These are phyloP conservation scores for Athalia rosae DNA, from an alignment of 2,888 invertebrate genomes.

Conservation along the genomic window DNA sequence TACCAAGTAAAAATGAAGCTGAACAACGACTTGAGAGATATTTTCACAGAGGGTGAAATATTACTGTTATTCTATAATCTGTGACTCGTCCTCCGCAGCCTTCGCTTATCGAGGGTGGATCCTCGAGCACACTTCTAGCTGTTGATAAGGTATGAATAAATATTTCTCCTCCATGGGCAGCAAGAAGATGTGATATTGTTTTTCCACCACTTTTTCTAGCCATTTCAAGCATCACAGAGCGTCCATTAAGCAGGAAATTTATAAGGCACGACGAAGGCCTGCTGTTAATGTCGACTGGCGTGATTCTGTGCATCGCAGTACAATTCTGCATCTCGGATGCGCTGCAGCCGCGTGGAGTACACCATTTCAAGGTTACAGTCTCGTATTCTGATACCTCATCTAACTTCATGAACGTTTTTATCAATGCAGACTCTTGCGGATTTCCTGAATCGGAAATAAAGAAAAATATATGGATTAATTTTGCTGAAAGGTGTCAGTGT, in stretches of 20 bases:
- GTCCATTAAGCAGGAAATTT: constrained; percentile 95
- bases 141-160: constrained; percentile 95
- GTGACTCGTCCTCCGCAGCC: constrained; percentile 95
- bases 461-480: neutral
- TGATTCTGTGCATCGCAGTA: constrained; percentile 91
- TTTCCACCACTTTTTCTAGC: constrained; percentile 89
- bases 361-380: constrained; percentile 96
- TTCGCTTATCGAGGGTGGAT: constrained; percentile 96
- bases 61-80: constrained; percentile 85
- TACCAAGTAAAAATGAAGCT: constrained; percentile 21
- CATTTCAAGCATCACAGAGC: constrained; percentile 95
- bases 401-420: constrained; percentile 78
- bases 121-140: constrained; percentile 90
- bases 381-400: constrained; percentile 84
- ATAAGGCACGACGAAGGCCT: constrained; percentile 97
- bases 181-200: constrained; percentile 93
- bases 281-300: constrained; percentile 97
- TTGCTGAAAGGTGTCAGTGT: neutral
- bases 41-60: no score
- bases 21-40: neutral
- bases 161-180: constrained; percentile 96
- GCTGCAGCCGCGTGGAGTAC: constrained; percentile 93
- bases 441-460: constrained; percentile 70
- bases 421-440: constrained; percentile 79
- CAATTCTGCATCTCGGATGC: constrained; percentile 88